phyloP scores from a whole-genome alignment of 2,888 invertebrate species.

The Dinocampus coccinellae region DNA sequence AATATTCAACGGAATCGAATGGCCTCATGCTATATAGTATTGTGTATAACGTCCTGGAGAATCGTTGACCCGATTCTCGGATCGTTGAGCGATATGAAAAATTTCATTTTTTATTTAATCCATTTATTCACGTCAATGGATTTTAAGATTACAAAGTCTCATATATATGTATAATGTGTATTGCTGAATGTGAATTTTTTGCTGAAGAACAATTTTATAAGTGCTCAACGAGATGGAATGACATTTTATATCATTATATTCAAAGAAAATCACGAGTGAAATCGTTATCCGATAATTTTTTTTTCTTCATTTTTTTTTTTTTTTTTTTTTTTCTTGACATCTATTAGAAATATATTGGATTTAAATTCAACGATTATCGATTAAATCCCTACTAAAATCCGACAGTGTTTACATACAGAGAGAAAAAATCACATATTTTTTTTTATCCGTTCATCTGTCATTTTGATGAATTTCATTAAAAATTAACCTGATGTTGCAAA shows the following conservation, averaged over 20 bases:
- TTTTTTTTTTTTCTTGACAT: background rate
- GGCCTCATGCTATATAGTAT: slow-evolving; percentile 35
- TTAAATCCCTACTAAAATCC: too few relatives aligned
- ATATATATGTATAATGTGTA: background rate
- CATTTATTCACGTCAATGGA: slow-evolving; percentile 7
- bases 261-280: background rate
- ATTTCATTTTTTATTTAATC: slow-evolving; percentile 5
- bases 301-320: too few relatives aligned
- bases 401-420: too few relatives aligned
- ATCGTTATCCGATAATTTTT: background rate
- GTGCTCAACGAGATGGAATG: background rate
- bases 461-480: too few relatives aligned
- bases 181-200: background rate
- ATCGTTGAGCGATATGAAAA: slow-evolving; percentile 6
- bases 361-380: background rate
- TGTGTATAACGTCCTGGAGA: slow-evolving; percentile 26
- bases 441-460: too few relatives aligned
- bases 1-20: slow-evolving; percentile 41
- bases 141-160: background rate
- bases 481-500: too few relatives aligned
- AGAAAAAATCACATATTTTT: too few relatives aligned
- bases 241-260: background rate
- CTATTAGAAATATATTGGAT: background rate
- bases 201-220: background rate
- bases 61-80: slow-evolving; percentile 42